Evolutionary conservation across 2,113 vertebrate genomes (phyloP), one percentile per base, ranked within the genome.

Genomic region (Pachyramphus minor): DNA sequence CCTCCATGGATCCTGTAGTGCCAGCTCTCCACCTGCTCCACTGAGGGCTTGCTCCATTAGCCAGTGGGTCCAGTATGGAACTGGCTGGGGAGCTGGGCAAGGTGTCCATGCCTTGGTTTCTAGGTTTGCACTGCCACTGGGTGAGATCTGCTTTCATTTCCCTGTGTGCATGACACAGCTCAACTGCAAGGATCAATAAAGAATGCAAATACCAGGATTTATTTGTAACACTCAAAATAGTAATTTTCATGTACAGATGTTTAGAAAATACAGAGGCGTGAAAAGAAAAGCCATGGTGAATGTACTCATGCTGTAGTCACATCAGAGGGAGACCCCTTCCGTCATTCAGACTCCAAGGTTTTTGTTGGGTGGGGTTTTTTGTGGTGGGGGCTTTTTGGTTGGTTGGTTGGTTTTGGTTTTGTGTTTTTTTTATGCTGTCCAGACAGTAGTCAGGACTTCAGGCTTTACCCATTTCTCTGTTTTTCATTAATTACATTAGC

Each of bases 321-420:
- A 35, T 81, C 5, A 12, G 33, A 79, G 33, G 31, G 17, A 64
- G 39, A 21, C 18, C 31, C 33, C 33, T 74, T 52, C 33, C 3
- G 0, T 60, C 0, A 0, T 45, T 64, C 20, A 37, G 49, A 37
- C 13, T 44, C 31, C 25, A 47, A 20, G n/a, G n/a, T n/a, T n/a
- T n/a, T n/a, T n/a, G n/a, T n/a, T n/a, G n/a, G n/a, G n/a, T n/a
- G n/a, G n/a, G n/a, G n/a, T n/a, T n/a, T n/a, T n/a, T n/a, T n/a
- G n/a, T n/a, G n/a, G n/a, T n/a, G n/a, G n/a, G n/a, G n/a, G n/a
- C n/a, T n/a, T n/a, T n/a, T n/a, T n/a, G n/a, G n/a, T n/a, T n/a
- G n/a, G n/a, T n/a, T n/a, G n/a, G n/a, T n/a, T n/a, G n/a, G n/a
- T n/a, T n/a, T n/a, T n/a, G n/a, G n/a, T n/a, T 2, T 12, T 1